Base-by-base conservation (phyloP, 2,113 vertebrate genomes). In the Gallinago jamesoni region DNA sequence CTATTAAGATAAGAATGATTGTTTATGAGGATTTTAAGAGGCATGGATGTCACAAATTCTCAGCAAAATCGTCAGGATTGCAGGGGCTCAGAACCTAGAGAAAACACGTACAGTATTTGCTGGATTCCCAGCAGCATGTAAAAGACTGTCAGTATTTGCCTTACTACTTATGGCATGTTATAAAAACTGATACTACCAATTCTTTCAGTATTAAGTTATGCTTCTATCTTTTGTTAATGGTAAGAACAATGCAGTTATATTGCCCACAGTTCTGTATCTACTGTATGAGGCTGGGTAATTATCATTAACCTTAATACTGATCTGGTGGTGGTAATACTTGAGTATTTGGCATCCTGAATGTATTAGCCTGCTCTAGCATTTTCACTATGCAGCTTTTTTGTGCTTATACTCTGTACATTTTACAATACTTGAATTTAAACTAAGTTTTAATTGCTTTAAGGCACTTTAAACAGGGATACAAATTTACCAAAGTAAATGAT, bases 401-500 rank as follows among this genome's bases (percentile, higher is more conserved):
- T 96, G 91, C 95, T 96, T 96, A 74, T 95, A 95, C 84, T 84
- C 66, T 94, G 87, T 97, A 97, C 72, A 69, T 97, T 98, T 97
- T 95, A 95, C 95, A 96, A 97, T 96, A 97, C 90, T 97, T 97
- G 97, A 97, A 97, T 97, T 97, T 95, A 89, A 97, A 97, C 67
- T 91, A 88, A 95, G 89, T 96, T 97, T 96, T 96, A 96, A 97
- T 95, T 66, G 93, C 92, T 97, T 91, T 74, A 78, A 93, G 79
- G 79, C 92, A 96, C 97, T 98, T 98, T 94, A 95, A 98, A 97
- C 92, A 79, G 91, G 97, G 90, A 94, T 96, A 97, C n/a, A 6
- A 94, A 93, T 94, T 98, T 97, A 98, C 97, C 97, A 97, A 96
- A 97, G 98, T 97, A 97, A 98, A 96, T 90, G 7, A 96, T 75